Conservation (phyloP, 2,888 invertebrate genomes). For the Lochmaea capreae region DNA sequence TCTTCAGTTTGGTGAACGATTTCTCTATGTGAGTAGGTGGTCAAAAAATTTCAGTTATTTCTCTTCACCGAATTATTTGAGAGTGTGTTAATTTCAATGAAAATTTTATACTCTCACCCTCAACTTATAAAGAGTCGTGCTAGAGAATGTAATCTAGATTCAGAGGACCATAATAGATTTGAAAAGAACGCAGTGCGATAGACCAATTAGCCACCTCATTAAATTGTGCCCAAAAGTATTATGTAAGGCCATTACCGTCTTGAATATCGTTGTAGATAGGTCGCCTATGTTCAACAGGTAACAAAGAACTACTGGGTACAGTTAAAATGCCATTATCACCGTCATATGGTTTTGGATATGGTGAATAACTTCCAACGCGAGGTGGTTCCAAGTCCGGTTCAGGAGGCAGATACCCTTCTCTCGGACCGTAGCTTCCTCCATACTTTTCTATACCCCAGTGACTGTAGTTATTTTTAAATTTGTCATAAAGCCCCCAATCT, state of each 20-base stretch:
- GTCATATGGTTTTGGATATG: slow-evolving; percentile 40
- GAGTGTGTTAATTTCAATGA: no score
- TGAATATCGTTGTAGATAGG: slow-evolving; percentile 55
- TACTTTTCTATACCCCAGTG: slow-evolving; percentile 58
- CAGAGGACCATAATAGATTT: no score
- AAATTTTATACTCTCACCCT: no score
- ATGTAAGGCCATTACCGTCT: slow-evolving; percentile 56
- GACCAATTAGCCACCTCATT: no score
- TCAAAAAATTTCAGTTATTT: no score
- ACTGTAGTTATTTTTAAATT: slow-evolving; percentile 52
- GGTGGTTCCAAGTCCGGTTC: slow-evolving; percentile 35
- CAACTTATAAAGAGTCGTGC: no score
- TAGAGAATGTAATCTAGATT: no score
- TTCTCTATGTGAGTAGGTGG: no score
- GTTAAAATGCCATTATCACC: slow-evolving; percentile 18
- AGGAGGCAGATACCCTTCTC: slow-evolving; percentile 38
- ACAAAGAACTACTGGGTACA: slow-evolving; percentile 50
- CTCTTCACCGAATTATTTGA: no score
- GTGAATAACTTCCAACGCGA: slow-evolving; percentile 32
- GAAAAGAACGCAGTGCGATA: no score
- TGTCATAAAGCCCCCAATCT: slow-evolving; percentile 63
- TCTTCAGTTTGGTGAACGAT: no score
- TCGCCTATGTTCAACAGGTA: slow-evolving; percentile 55
- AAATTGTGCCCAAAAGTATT: not conserved
- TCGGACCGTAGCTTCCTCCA: slow-evolving; percentile 43